A percentile compares a stretch with the other conserved stretches of the same genome.
Evolutionary conservation across 2,888 invertebrate species (phyloP).

Genomic region (Rosalia funebris): DNA sequence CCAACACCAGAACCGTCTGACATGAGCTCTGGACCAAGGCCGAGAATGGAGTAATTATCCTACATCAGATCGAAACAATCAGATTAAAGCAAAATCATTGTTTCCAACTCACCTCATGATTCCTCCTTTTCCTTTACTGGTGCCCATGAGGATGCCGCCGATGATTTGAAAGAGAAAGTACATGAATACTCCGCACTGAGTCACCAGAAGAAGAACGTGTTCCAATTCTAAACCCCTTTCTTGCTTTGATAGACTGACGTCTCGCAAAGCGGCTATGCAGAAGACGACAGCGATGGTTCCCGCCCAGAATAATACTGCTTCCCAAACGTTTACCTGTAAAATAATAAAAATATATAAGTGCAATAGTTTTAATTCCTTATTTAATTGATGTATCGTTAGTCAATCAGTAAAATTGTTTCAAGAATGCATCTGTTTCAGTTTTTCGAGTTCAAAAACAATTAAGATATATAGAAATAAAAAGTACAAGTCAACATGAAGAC

Average conservation of each 20-base stretch:
- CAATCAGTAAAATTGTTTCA: too few species aligned
- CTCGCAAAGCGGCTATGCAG: slow-evolving; percentile 45
- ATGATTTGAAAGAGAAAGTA: slow-evolving; percentile 87
- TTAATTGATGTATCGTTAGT: too few species aligned
- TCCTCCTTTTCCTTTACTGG: slow-evolving; percentile 58
- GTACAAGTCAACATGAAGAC: too few species aligned
- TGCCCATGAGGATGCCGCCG: slow-evolving; percentile 72
- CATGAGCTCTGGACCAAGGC: slow-evolving; percentile 80
- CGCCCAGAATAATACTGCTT: slow-evolving; percentile 49
- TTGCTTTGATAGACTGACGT: slow-evolving; percentile 44
- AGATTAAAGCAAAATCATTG: too few species aligned
- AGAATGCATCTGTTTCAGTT: too few species aligned
- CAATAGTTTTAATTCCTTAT: too few species aligned
- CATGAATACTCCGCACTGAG: slow-evolving; percentile 86
- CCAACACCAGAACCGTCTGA: slow-evolving; percentile 79
- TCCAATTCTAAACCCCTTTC: slow-evolving; percentile 69
- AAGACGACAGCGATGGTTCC: slow-evolving; percentile 48
- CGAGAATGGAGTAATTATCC: slow-evolving; percentile 75
- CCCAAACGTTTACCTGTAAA: slow-evolving; percentile 69
- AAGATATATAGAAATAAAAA: too few species aligned
- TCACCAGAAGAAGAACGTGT: slow-evolving; percentile 81
- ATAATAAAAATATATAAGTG: too few species aligned
- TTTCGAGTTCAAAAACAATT: too few species aligned
- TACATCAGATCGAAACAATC: too few species aligned
- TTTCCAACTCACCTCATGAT: slow-evolving; percentile 44